phyloP scores from a whole-genome alignment of 2,797 vertebrate genomes.

The Momotus momota region DNA sequence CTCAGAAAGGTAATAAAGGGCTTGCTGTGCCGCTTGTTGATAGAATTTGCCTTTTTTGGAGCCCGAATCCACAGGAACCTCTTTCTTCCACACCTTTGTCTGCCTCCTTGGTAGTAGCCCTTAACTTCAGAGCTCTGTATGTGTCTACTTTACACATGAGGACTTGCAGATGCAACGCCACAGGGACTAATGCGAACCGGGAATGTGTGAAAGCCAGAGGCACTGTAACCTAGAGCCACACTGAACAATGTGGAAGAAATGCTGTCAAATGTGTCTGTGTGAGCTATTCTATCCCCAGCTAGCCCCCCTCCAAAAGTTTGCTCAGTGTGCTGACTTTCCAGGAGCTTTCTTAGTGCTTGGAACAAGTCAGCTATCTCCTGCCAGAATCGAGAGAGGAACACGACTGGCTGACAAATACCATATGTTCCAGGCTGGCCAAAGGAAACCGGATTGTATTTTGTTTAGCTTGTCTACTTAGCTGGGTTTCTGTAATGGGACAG shows the following conservation, averaged over 20 bases:
- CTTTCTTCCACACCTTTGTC: slow-evolving; percentile 2
- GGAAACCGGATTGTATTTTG: slow-evolving; percentile 70
- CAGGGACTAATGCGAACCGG: slow-evolving; percentile 12
- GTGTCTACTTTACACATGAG: neutral
- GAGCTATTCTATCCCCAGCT: slow-evolving; percentile 55
- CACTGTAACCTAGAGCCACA: slow-evolving; percentile 7
- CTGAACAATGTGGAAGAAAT: slow-evolving; percentile 66
- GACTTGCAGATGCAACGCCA: neutral
- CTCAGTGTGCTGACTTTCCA: slow-evolving; percentile 73
- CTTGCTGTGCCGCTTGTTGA: neutral
- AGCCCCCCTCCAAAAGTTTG: slow-evolving; percentile 68
- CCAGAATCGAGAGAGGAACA: slow-evolving; percentile 63
- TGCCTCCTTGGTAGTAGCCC: neutral
- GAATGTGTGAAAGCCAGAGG: slow-evolving; percentile 29
- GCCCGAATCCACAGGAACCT: neutral
- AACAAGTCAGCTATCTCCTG: slow-evolving; percentile 66
- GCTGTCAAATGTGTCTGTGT: slow-evolving; percentile 57
- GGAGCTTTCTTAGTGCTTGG: slow-evolving; percentile 71
- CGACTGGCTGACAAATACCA: slow-evolving; percentile 69
- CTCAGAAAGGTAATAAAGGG: neutral
- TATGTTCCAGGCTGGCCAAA: slow-evolving; percentile 71
- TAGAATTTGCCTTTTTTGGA: neutral
- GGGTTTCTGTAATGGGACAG: slow-evolving; percentile 46
- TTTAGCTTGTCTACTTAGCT: slow-evolving; percentile 64
- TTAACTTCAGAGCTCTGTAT: neutral